Evolutionary conservation across 2,797 vertebrate species (phyloP).

Genomic region (Sciaenops ocellatus): DNA sequence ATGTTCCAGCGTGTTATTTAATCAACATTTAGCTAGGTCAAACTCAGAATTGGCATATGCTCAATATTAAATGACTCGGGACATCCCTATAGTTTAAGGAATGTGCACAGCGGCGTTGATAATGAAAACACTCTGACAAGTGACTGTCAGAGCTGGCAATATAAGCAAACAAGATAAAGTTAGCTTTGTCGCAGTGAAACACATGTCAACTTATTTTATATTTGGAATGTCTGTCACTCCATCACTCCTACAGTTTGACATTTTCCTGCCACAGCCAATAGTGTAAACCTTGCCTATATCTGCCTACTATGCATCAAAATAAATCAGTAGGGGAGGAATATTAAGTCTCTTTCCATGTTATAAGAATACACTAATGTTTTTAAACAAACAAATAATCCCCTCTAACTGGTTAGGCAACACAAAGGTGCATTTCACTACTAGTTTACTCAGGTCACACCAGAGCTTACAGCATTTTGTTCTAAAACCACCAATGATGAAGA

Average conservation of each 20-base stretch:
- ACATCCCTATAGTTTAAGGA: neutral
- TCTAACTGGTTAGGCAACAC: neutral
- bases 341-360: neutral
- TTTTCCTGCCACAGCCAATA: neutral
- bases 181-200: constrained; percentile 28
- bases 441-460: neutral
- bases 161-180: constrained; percentile 33
- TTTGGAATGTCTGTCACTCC: constrained; percentile 32
- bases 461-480: neutral
- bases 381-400: neutral
- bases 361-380: neutral
- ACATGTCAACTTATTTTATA: constrained; percentile 27
- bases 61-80: neutral
- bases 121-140: constrained; percentile 20
- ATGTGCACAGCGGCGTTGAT: neutral
- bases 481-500: neutral
- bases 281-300: neutral
- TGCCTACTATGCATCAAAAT: neutral
- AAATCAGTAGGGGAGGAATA: neutral
- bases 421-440: neutral
- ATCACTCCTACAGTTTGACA: constrained; percentile 22
- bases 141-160: constrained; percentile 23
- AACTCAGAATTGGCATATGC: neutral
- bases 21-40: neutral
- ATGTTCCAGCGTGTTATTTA: neutral